Conservation (phyloP, 2,888 invertebrate species). For the Zygaena filipendulae region DNA sequence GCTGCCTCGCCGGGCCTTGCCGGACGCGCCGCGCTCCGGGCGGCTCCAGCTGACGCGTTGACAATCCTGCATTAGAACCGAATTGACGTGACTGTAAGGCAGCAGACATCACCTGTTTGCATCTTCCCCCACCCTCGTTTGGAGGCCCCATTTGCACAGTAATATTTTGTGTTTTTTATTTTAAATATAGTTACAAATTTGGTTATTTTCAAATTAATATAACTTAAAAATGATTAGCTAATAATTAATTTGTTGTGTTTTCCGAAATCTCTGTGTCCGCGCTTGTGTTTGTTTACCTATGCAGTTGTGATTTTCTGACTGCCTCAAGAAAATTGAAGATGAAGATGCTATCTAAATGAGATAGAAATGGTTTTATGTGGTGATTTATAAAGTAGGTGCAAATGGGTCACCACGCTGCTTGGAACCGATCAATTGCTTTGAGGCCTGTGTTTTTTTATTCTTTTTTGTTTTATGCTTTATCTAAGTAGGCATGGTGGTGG, state of each 20-base stretch:
- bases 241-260: constrained; percentile 14
- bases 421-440: constrained; percentile 20
- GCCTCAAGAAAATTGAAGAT: no score
- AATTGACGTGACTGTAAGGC: constrained; percentile 26
- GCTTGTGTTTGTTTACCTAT: constrained; percentile 38
- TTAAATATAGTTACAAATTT: constrained; percentile 29
- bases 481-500: constrained; percentile 49
- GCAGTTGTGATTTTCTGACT: constrained; percentile 5
- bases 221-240: not conserved
- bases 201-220: constrained; percentile 3
- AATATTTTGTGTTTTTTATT: constrained; percentile 23
- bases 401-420: constrained; percentile 58
- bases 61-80: no score
- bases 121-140: constrained; percentile 46
- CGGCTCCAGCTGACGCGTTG: no score
- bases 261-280: constrained; percentile 58
- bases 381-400: constrained; percentile 41
- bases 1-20: constrained; percentile 44
- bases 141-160: constrained; percentile 65
- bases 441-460: not conserved
- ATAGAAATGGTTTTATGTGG: constrained; percentile 13
- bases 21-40: no score
- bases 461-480: constrained; percentile 11
- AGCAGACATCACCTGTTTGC: constrained; percentile 47
- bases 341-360: no score